Conservation (phyloP, 1,140 invertebrate genomes). For the Orchesella cincta region DNA sequence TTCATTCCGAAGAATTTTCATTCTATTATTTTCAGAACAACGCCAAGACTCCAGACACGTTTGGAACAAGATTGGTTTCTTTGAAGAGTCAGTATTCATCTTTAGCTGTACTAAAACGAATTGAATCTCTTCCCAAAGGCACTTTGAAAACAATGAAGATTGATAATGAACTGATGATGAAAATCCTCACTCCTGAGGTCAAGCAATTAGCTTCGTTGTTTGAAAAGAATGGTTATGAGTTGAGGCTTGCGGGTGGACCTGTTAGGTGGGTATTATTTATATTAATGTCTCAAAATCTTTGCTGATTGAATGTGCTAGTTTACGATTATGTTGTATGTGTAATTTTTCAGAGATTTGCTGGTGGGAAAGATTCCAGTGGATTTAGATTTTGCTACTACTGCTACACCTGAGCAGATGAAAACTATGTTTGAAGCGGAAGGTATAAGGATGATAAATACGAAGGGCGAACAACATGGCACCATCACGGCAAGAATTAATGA, state of each 20-base stretch:
- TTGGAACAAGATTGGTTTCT: neutral
- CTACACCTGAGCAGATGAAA: constrained; percentile 96
- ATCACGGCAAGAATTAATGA: constrained; percentile 96
- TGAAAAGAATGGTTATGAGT: constrained; percentile 77
- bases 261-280: constrained; percentile 63
- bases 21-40: no score
- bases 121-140: constrained; percentile 14
- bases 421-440: constrained; percentile 84
- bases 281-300: neutral
- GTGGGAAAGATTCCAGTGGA: constrained; percentile 82
- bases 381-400: constrained; percentile 96
- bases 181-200: constrained; percentile 80
- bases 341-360: constrained; percentile 77
- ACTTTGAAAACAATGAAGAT: constrained; percentile 57
- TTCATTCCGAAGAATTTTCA: no score
- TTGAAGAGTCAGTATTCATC: neutral
- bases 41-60: no score
- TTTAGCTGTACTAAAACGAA: constrained; percentile 3
- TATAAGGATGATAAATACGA: constrained; percentile 88
- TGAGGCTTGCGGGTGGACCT: constrained; percentile 92
- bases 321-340: constrained; percentile 50
- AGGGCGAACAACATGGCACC: constrained; percentile 96
- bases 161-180: constrained; percentile 65
- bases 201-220: constrained; percentile 71
- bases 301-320: neutral